Percentiles rank a stretch among this genome's conserved stretches.
Conservation (phyloP, 1,140 invertebrate genomes). For the Tribolium castaneum region DNA sequence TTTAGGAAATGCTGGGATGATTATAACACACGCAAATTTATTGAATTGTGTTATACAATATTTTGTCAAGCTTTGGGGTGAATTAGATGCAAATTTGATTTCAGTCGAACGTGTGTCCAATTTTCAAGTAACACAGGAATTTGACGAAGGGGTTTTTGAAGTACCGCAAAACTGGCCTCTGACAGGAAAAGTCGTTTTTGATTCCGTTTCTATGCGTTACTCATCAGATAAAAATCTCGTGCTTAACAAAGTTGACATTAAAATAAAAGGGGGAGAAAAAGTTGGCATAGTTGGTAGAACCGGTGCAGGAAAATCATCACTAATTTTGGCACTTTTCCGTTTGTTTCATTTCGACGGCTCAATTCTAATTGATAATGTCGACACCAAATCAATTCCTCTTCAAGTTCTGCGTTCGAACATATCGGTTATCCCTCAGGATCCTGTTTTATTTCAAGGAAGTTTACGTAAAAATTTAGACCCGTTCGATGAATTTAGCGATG, state of each 20-base stretch:
- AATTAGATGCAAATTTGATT: conserved; percentile 85
- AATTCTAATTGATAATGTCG: conserved; percentile 78
- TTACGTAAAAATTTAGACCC: not conserved
- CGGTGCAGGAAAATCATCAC: conserved; percentile 5
- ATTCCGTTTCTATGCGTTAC: conserved; percentile 75
- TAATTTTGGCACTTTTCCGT: not conserved
- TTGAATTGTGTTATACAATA: not conserved
- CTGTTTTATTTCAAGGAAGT: not conserved
- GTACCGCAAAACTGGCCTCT: conserved; percentile 61
- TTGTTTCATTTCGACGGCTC: conserved; percentile 70
- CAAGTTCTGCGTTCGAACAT: conserved; percentile 74
- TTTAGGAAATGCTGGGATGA: not conserved
- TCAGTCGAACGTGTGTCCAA: conserved; percentile 76
- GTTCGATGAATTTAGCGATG: conserved; percentile 70
- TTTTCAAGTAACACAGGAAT: conserved; percentile 79
- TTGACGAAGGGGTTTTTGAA: conserved; percentile 47
- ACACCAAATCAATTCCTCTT: conserved; percentile 72
- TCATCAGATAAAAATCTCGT: conserved; percentile 51
- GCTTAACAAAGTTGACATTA: not conserved
- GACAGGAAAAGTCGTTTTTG: conserved; percentile 49
- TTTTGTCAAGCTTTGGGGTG: conserved; percentile 78
- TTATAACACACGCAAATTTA: conserved; percentile 75
- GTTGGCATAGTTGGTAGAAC: conserved; percentile 14
- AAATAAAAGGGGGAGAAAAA: conserved; percentile 57
- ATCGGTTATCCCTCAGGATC: conserved; percentile 6